Percentiles rank a stretch among this genome's conserved stretches.
Evolutionary conservation across 2,113 vertebrate species (phyloP).

Genomic region (Neotoma lepida): DNA sequence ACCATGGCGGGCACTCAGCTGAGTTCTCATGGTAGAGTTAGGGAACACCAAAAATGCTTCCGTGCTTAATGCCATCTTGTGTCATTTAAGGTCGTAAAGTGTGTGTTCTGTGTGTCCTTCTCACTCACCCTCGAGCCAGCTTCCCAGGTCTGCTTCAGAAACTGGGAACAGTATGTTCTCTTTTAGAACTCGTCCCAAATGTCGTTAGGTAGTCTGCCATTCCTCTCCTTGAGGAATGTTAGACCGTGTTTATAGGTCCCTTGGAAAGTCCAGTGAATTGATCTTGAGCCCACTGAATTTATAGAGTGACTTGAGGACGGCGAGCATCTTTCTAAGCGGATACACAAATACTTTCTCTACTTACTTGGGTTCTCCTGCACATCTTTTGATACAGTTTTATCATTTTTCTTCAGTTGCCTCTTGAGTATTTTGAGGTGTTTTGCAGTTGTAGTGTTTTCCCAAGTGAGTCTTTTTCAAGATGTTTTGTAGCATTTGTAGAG

Average conservation of each 20-base stretch:
- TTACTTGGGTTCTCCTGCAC: slow-evolving; percentile 49
- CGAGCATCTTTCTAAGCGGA: slow-evolving; percentile 28
- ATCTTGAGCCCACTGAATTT: slow-evolving; percentile 48
- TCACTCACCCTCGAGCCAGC: background rate
- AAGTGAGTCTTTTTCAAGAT: background rate
- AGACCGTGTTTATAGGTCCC: slow-evolving; percentile 19
- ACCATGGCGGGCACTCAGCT: background rate
- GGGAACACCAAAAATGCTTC: background rate
- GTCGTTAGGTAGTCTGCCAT: background rate
- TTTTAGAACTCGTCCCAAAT: background rate
- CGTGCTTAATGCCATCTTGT: background rate
- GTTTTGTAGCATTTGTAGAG: slow-evolving; percentile 28
- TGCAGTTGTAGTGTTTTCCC: slow-evolving; percentile 31
- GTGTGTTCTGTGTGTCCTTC: background rate
- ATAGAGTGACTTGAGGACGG: background rate
- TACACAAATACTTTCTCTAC: background rate
- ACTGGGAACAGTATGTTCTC: background rate
- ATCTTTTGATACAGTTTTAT: slow-evolving; percentile 22
- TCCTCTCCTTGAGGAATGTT: slow-evolving; percentile 29
- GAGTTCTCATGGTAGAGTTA: background rate
- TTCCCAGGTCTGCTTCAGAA: background rate
- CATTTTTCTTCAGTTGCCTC: slow-evolving; percentile 40
- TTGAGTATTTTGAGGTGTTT: slow-evolving; percentile 41
- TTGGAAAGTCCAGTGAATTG: background rate
- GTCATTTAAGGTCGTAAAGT: background rate